These are phyloP conservation scores for Seriola aureovittata DNA, from an alignment of 2,113 vertebrate genomes.

Conservation along the genomic window DNA sequence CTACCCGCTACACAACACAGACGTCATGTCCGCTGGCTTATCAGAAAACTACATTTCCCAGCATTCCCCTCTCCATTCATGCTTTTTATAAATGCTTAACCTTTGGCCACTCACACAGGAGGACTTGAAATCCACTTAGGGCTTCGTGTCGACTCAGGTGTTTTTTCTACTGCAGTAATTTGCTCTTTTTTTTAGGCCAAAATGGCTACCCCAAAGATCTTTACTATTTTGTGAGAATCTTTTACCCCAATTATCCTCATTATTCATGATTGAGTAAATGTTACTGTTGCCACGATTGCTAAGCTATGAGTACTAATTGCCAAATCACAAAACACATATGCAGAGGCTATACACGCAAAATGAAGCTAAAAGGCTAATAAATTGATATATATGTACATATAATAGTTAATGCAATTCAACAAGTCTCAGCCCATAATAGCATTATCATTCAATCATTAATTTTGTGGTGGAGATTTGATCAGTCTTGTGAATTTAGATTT, in stretches of 20 bases:
- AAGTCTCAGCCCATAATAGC: too few species aligned
- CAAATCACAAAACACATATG: too few species aligned
- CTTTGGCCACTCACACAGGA: conserved; percentile 43
- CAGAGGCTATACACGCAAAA: too few species aligned
- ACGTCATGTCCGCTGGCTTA: conserved; percentile 62
- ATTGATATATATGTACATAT: too few species aligned
- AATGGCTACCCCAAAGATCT: not conserved
- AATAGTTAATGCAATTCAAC: too few species aligned
- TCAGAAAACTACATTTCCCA: conserved; percentile 54
- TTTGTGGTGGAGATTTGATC: not conserved
- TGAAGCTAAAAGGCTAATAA: too few species aligned
- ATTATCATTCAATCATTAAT: not conserved
- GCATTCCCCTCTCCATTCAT: not conserved
- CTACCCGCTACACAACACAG: conserved; percentile 15
- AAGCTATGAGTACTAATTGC: too few species aligned
- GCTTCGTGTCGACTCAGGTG: conserved; percentile 15
- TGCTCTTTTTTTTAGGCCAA: not conserved
- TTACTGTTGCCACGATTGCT: not conserved
- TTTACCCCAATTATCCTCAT: not conserved
- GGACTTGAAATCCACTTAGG: conserved; percentile 61
- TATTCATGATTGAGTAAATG: not conserved
- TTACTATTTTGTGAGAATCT: not conserved
- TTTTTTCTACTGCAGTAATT: not conserved
- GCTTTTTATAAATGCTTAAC: conserved; percentile 58
- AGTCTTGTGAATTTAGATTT: not conserved